Evolutionary conservation across 2,797 vertebrate species (phyloP).

Genomic region (Bucorvus abyssinicus): DNA sequence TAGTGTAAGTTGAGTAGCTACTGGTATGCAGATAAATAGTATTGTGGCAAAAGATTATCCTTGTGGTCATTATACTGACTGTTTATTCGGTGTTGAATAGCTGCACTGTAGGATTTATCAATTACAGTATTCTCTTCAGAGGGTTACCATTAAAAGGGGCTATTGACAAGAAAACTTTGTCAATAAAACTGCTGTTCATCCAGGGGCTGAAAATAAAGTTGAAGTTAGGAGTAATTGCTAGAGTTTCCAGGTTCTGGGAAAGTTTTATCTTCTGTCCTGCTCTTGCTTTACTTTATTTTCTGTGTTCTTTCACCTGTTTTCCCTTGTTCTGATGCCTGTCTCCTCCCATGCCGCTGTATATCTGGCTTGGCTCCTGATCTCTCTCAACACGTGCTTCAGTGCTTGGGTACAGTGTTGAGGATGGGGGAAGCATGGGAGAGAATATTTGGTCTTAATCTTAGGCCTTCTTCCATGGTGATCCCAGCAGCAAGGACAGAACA

Average conservation of each 20-base stretch:
- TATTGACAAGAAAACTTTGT: background rate
- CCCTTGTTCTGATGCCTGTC: background rate
- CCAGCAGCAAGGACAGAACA: background rate
- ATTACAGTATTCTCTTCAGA: background rate
- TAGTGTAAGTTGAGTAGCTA: constrained; percentile 46
- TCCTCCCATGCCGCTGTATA: background rate
- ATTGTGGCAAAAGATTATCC: constrained; percentile 36
- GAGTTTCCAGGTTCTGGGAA: background rate
- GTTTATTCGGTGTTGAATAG: background rate
- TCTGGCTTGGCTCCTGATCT: background rate
- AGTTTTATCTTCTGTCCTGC: background rate
- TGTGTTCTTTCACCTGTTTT: background rate
- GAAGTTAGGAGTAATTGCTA: background rate
- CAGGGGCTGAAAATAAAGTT: background rate
- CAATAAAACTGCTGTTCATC: background rate
- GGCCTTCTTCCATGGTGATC: background rate
- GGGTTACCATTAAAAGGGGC: background rate
- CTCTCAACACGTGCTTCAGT: background rate
- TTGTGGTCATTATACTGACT: background rate
- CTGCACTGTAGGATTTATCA: background rate
- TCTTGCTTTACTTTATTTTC: background rate
- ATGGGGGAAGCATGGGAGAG: background rate
- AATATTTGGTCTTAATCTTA: background rate
- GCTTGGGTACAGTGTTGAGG: background rate
- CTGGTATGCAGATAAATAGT: constrained; percentile 24